Percentiles rank a stretch among this genome's conserved stretches.
phyloP scores from a whole-genome alignment of 2,113 vertebrate species.

The Hippocampus barbouri region DNA sequence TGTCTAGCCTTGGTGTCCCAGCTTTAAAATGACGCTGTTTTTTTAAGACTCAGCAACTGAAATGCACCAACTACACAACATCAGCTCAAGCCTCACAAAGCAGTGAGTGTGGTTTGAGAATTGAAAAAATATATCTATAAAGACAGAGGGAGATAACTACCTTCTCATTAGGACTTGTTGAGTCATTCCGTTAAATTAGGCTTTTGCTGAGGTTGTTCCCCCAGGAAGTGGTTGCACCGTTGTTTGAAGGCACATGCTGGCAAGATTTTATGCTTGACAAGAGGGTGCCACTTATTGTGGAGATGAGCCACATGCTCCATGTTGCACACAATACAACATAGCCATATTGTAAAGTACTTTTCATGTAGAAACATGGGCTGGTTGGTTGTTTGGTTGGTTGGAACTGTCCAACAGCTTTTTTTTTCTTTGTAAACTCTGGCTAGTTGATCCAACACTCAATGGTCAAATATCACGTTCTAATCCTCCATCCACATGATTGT shows the following conservation, averaged over 20 bases:
- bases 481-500: too few species aligned
- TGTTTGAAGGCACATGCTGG: slow-evolving; percentile 30
- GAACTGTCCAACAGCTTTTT: not conserved
- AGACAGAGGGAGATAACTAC: not conserved
- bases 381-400: not conserved
- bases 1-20: not conserved
- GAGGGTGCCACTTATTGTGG: slow-evolving; percentile 11
- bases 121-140: not conserved
- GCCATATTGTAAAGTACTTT: not conserved
- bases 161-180: slow-evolving; percentile 8
- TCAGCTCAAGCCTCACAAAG: not conserved
- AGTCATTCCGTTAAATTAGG: slow-evolving; percentile 34
- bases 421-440: too few species aligned
- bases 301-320: slow-evolving; percentile 8
- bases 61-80: too few species aligned
- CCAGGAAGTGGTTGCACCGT: slow-evolving; percentile 47
- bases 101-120: not conserved
- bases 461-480: too few species aligned
- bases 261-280: slow-evolving; percentile 21
- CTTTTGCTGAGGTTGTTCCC: slow-evolving; percentile 57
- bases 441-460: too few species aligned
- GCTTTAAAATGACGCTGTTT: too few species aligned
- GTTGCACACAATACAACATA: not conserved
- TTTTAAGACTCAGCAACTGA: too few species aligned
- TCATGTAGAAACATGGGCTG: not conserved